Percentiles rank a stretch among this genome's conserved stretches.
These are phyloP conservation scores for Aethes cnicana DNA, from an alignment of 2,888 invertebrate species.

Conservation along the genomic window DNA sequence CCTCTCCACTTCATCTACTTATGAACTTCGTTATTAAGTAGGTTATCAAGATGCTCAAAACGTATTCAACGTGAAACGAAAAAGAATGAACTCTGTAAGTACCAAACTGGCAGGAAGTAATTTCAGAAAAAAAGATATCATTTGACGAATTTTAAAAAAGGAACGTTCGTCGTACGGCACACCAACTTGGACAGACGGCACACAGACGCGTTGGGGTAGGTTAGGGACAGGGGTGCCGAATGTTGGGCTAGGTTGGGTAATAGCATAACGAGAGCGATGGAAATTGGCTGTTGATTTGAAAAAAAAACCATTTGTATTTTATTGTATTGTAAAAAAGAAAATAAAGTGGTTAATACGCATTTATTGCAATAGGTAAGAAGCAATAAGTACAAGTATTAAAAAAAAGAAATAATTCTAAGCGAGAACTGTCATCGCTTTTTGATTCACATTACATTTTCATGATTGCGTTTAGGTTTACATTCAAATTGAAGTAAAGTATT, in stretches of 20 bases:
- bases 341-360: too few species aligned
- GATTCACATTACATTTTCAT: too few species aligned
- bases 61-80: neutral
- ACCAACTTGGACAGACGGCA: conserved; percentile 26
- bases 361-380: too few species aligned
- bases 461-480: too few species aligned
- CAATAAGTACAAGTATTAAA: too few species aligned
- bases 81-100: conserved; percentile 1
- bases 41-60: conserved; percentile 20
- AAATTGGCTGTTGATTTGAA: conserved; percentile 47
- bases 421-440: too few species aligned
- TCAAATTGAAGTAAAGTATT: too few species aligned
- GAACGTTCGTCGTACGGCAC: conserved; percentile 26
- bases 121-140: conserved; percentile 4
- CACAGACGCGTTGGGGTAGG: conserved; percentile 63
- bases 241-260: conserved; percentile 72
- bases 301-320: too few species aligned
- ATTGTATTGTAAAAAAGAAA: neutral
- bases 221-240: conserved; percentile 69
- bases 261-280: conserved; percentile 50
- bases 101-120: conserved; percentile 11
- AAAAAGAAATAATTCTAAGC: too few species aligned
- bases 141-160: conserved; percentile 14
- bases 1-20: too few species aligned
- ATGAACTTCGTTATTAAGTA: too few species aligned